Evolutionary conservation across 1,140 invertebrate genomes (phyloP).

Genomic region (Micrasema minimum): DNA sequence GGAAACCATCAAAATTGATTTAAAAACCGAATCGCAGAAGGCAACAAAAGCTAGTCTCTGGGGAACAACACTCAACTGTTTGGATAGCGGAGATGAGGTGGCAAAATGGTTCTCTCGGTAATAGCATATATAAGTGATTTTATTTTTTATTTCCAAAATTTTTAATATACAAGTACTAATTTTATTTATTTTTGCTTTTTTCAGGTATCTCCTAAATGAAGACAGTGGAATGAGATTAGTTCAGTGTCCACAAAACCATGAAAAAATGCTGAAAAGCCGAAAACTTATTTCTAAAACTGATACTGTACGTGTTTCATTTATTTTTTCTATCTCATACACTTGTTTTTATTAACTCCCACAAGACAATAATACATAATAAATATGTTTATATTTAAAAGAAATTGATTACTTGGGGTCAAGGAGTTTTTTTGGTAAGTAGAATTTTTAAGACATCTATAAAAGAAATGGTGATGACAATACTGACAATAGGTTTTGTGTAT

Average conservation of each 20-base stretch:
- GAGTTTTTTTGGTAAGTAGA: too few species aligned
- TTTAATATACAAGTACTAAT: too few species aligned
- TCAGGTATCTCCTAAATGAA: slow-evolving; percentile 32
- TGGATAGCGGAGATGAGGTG: slow-evolving; percentile 45
- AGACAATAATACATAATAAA: too few species aligned
- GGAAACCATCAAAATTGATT: slow-evolving; percentile 35
- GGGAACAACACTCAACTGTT: slow-evolving; percentile 27
- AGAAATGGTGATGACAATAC: too few species aligned
- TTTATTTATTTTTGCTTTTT: neutral
- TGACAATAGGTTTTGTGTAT: too few species aligned
- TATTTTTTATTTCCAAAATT: too few species aligned
- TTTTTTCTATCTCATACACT: too few species aligned
- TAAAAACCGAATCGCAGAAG: slow-evolving; percentile 9
- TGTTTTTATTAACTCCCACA: too few species aligned
- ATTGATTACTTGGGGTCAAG: too few species aligned
- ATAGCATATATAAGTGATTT: neutral
- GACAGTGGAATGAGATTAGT: slow-evolving; percentile 44
- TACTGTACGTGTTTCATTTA: slow-evolving; percentile 42
- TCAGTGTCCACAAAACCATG: slow-evolving; percentile 33
- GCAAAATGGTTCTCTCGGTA: slow-evolving; percentile 48
- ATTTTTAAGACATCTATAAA: too few species aligned
- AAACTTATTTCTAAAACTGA: slow-evolving; percentile 33
- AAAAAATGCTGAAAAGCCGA: slow-evolving; percentile 31
- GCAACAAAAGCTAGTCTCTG: slow-evolving; percentile 31
- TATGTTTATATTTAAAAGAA: too few species aligned